phyloP scores from a whole-genome alignment of 2,888 invertebrate genomes.

The Cremastinae sp. region DNA sequence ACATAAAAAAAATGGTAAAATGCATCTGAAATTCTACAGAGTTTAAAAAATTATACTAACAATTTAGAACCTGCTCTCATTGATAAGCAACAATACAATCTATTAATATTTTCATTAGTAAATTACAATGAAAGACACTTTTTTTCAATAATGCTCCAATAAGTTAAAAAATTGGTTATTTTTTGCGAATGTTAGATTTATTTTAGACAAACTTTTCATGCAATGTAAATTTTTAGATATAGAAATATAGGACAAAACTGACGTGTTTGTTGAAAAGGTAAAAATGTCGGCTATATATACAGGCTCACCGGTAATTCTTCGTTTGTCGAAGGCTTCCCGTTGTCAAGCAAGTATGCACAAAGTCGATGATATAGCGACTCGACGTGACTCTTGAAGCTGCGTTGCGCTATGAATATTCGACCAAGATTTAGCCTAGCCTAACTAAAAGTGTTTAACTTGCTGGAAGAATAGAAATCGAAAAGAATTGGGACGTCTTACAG shows the following conservation, averaged over 20 bases:
- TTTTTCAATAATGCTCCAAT: no score
- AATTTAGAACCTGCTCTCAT: no score
- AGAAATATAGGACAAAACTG: background rate
- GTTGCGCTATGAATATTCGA: slow-evolving; percentile 40
- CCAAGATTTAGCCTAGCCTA: slow-evolving; percentile 20
- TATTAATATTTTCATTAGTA: no score
- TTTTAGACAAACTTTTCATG: background rate
- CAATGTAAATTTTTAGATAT: no score
- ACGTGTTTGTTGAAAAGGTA: background rate
- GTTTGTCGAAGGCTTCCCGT: slow-evolving; percentile 33
- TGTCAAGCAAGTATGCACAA: slow-evolving; percentile 25
- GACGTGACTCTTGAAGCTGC: slow-evolving; percentile 22
- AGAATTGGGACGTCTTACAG: background rate
- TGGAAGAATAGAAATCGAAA: background rate
- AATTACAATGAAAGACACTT: no score
- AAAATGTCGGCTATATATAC: background rate
- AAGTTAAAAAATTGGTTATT: no score
- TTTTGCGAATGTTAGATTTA: background rate
- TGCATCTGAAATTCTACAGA: no score
- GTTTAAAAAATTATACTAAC: no score
- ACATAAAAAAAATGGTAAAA: no score
- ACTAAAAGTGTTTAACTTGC: background rate
- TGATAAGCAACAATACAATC: no score
- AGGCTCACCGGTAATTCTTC: slow-evolving; percentile 16
- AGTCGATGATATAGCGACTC: slow-evolving; percentile 27